Conservation (phyloP, 2,113 vertebrate species). For the Archilochus colubris region DNA sequence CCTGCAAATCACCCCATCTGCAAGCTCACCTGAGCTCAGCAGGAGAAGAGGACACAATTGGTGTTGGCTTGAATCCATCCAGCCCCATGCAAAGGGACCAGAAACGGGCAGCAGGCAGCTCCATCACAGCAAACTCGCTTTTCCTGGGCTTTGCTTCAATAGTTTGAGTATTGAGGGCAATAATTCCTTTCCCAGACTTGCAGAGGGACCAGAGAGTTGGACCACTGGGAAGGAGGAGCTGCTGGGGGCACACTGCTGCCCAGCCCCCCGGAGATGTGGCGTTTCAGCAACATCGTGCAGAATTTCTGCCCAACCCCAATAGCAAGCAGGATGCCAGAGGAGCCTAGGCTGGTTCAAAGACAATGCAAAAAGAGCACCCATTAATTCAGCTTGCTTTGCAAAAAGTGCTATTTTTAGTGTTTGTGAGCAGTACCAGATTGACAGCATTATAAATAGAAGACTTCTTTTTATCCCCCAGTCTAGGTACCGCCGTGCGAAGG, state of each 20-base stretch:
- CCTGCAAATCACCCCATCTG: background rate
- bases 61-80: background rate
- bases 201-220: rapidly evolving
- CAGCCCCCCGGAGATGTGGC: background rate
- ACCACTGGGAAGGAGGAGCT: background rate
- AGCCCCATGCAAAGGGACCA: background rate
- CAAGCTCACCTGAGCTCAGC: background rate
- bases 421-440: background rate
- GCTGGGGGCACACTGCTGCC: rapidly evolving
- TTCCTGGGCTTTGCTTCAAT: background rate
- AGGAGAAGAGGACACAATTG: background rate
- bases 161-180: background rate
- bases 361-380: background rate
- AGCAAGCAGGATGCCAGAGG: rapidly evolving
- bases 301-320: background rate
- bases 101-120: rapidly evolving
- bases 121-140: background rate
- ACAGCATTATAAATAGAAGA: constrained; percentile 58
- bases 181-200: background rate
- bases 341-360: background rate
- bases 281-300: background rate
- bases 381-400: background rate
- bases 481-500: background rate
- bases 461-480: constrained; percentile 39
- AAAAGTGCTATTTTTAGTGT: constrained; percentile 37